Conservation (phyloP, 2,113 vertebrate species). For the Dicaeum eximium region DNA sequence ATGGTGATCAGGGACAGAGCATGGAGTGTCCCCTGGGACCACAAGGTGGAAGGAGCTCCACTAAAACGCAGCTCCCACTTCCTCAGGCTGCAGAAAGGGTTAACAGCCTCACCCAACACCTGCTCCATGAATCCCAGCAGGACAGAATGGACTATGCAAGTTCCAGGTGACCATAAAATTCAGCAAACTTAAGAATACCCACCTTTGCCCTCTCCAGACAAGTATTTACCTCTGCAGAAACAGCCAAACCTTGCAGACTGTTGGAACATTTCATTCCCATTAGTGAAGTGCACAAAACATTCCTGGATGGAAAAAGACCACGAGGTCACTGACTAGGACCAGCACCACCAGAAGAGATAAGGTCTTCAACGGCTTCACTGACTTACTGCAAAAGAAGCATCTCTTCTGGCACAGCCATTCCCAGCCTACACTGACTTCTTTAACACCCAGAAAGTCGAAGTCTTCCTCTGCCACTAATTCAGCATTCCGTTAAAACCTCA, state of each 20-base stretch:
- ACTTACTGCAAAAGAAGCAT: background rate
- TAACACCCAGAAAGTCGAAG: background rate
- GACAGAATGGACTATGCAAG: background rate
- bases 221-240: background rate
- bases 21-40: background rate
- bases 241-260: background rate
- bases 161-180: background rate
- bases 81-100: background rate
- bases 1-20: background rate
- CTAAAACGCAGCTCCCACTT: fast-evolving
- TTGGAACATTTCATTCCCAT: background rate
- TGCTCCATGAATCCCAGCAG: background rate
- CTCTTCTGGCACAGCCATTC: background rate
- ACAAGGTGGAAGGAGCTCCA: background rate
- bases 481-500: background rate
- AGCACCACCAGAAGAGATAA: background rate
- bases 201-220: background rate
- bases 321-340: background rate
- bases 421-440: background rate
- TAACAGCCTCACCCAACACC: background rate
- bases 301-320: background rate
- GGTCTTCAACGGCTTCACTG: background rate
- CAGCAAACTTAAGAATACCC: background rate
- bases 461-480: background rate
- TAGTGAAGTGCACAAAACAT: background rate